A percentile compares a stretch with the other conserved stretches of the same genome.
Conservation (phyloP, 2,113 vertebrate genomes). For the Charadrius vociferus region DNA sequence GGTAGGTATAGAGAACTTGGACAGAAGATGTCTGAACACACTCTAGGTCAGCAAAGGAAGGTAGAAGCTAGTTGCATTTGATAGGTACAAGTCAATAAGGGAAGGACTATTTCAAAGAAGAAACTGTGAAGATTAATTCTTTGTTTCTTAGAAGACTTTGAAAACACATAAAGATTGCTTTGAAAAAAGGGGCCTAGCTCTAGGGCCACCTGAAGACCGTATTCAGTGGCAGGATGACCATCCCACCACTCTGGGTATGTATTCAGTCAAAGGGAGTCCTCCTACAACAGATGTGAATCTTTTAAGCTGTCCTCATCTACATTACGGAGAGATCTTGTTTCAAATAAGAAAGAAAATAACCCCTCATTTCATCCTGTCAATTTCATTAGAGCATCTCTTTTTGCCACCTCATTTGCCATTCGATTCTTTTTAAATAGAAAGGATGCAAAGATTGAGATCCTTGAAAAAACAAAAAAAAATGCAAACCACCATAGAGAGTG, state of each 20-base stretch:
- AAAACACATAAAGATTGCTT: background rate
- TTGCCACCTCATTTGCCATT: background rate
- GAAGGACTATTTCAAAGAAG: background rate
- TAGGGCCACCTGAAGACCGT: background rate
- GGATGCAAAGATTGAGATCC: background rate
- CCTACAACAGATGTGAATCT: background rate
- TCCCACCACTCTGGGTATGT: background rate
- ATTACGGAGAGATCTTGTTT: background rate
- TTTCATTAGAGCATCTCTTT: background rate
- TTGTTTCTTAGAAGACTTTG: background rate
- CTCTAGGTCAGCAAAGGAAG: background rate
- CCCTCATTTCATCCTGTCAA: background rate
- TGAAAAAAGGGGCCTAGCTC: background rate
- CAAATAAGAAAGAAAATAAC: background rate
- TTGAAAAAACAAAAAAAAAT: background rate
- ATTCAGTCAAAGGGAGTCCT: background rate
- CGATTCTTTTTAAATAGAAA: background rate
- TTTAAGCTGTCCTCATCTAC: background rate
- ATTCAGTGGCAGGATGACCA: background rate
- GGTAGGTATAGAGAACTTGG: background rate
- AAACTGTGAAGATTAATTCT: background rate
- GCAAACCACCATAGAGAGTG: background rate
- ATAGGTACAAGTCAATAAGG: background rate
- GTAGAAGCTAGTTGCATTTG: background rate
- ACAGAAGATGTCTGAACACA: background rate